Base-by-base conservation (phyloP, 2,888 invertebrate species). In the Polyommatus icarus region DNA sequence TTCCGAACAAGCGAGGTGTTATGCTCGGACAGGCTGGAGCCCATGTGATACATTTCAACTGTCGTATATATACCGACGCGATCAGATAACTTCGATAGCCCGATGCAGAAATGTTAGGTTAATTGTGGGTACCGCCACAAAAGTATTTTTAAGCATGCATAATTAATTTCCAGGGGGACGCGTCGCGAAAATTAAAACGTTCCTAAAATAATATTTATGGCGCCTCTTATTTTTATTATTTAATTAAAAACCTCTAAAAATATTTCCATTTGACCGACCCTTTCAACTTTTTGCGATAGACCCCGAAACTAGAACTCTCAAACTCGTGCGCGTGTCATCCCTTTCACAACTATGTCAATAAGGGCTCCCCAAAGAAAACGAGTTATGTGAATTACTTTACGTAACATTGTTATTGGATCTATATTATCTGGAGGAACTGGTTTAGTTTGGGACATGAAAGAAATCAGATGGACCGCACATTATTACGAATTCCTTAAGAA, bases 291-390 rank as follows among this genome's bases (percentile, higher is more conserved):
- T 75, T 54, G 29, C 54, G 75, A 75, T 75, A 15, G 50, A 54
- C 75, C 50, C 75, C 12, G 24, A 73, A 73, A 73, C 73, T 73
- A 73, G 20, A 75, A 75, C 75, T 77, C 72, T 72, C 29, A 36
- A 59, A 77, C 54, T 71, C 57, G 54, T 72, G 71, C 71, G 71
- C 72, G 57, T 77, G 77, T 72, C 77, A 71, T 50, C 61, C 77
- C 77, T 72, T 77, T 77, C 32, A 72, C 10, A 77, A 77, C 72
- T 77, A 73, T 77, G 77, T 73, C 77, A 77, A 77, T 77, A 77
- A 59, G 77, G 73, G 77, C 40, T 67, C 67, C 59, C 77, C 54
- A 77, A 73, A 72, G 72, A 77, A 77, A 77, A 77, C 73, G 54
- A 75, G 75, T 75, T 75, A 75, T 75, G 54, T 75, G 75, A 75